Conservation (phyloP, 2,113 vertebrate genomes). For the Elachura formosa region DNA sequence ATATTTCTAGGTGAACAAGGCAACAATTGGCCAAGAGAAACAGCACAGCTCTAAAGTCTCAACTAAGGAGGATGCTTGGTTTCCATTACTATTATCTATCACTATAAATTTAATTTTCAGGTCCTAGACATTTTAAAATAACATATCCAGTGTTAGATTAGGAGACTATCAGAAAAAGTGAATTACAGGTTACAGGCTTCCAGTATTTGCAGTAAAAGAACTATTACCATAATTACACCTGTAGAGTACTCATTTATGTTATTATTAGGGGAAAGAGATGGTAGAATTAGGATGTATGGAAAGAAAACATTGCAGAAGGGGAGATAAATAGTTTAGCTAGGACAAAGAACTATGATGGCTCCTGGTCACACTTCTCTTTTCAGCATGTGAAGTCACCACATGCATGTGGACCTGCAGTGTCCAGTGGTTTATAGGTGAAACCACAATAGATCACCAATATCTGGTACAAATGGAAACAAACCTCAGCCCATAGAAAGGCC, state of each 20-base stretch:
- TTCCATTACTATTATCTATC: neutral
- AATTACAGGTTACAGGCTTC: conserved; percentile 39
- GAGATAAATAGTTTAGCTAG: neutral
- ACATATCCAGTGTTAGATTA: neutral
- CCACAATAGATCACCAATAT: neutral
- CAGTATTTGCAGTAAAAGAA: conserved; percentile 15
- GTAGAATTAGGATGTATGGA: neutral
- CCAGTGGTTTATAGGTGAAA: neutral
- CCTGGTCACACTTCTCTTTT: neutral
- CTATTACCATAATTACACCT: neutral
- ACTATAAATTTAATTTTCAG: conserved; percentile 14
- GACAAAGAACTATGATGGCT: neutral
- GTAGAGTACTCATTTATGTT: neutral
- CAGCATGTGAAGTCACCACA: accelerated
- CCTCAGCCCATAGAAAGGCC: neutral
- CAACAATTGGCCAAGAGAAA: neutral
- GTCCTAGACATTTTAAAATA: conserved; percentile 27
- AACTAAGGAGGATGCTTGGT: neutral
- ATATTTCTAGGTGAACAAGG: neutral
- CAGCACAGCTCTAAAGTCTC: neutral
- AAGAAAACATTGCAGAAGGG: neutral
- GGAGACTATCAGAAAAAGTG: conserved; percentile 1
- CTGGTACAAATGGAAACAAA: neutral
- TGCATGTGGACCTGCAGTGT: neutral
- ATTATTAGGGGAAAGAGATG: neutral